Base-by-base conservation (phyloP, 2,113 vertebrate species). In the Nothocercus julius region DNA sequence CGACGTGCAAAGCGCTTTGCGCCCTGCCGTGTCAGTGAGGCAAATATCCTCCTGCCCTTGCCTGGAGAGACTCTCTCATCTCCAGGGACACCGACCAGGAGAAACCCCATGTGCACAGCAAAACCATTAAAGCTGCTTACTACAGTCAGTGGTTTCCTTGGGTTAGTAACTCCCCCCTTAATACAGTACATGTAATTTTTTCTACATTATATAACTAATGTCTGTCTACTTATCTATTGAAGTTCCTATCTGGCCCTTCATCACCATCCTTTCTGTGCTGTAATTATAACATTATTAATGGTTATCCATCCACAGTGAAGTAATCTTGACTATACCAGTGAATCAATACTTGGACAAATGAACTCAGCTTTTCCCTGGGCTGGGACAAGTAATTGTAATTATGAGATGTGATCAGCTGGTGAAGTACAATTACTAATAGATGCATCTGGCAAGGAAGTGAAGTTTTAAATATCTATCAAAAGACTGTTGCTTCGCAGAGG, bases 301-400 rank as follows among this genome's bases (percentile, higher is more conserved):
- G 47, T 68, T 86, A 92, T 78, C n/a, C 8, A 56, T 64, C 15
- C 69, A 73, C 88, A 34, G 82, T 90, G 81, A 93, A 90, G 88
- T 81, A 96, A 96, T 96, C 82, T 87, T 93, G 91, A 95, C 68
- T 95, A 85, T 90, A 87, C 49, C 94, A 91, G 63, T 64, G 96
- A 97, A 96, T 96, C 97, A 95, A 95, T 96, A 95, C 81, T 82
- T 91, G 75, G 88, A 76, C 51, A 86, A 95, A 95, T 73, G 24
- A 69, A 91, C 63, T 75, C 78, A 86, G 58, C 68, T 96, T 93
- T 95, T 93, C 68, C 69, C 70, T 84, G 38, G 38, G 86, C 90
- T 95, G 90, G 78, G 40, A 92, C 13, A 90, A 85, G 73, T 91
- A 93, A 93, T 92, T 97, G 78, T 62, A 97, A 95, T 90, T 83